These are phyloP conservation scores for Nannospalax galili DNA, from an alignment of 2,113 vertebrate genomes.

Conservation along the genomic window DNA sequence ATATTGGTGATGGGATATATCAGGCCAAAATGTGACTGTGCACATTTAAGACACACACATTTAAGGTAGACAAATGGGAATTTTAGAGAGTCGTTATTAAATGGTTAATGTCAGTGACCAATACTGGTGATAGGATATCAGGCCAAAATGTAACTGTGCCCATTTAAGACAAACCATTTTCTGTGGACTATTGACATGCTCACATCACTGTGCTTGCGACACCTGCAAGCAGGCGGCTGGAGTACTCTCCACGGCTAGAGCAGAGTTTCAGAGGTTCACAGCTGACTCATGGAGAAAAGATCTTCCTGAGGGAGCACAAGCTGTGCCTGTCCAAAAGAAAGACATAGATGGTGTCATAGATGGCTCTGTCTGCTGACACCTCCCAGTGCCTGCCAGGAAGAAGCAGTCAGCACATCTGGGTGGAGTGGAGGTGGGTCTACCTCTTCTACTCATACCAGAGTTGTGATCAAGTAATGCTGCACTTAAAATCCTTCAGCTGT, in stretches of 20 bases:
- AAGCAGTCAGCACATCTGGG: neutral
- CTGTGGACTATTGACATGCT: neutral
- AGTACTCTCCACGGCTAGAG: neutral
- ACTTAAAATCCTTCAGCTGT: slow-evolving; percentile 8
- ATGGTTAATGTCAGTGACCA: slow-evolving; percentile 31
- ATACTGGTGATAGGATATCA: neutral
- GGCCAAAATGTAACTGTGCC: neutral
- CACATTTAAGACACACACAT: neutral
- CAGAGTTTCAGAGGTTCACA: neutral
- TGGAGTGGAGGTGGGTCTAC: neutral
- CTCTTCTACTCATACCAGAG: neutral
- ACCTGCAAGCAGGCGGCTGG: neutral
- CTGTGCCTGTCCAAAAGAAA: neutral
- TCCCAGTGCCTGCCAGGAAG: neutral
- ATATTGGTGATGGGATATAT: neutral
- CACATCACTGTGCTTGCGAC: no score
- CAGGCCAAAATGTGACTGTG: slow-evolving; percentile 8
- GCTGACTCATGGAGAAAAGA: neutral
- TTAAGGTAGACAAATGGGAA: no score
- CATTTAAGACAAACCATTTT: neutral
- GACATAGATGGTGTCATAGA: neutral
- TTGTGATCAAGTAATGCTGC: neutral
- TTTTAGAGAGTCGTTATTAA: slow-evolving; percentile 40
- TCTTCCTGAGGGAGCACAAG: neutral
- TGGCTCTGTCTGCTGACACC: neutral